A percentile compares a stretch with the other conserved stretches of the same genome.
Evolutionary conservation across 2,113 vertebrate species (phyloP).

Genomic region (Ammodytes marinus): DNA sequence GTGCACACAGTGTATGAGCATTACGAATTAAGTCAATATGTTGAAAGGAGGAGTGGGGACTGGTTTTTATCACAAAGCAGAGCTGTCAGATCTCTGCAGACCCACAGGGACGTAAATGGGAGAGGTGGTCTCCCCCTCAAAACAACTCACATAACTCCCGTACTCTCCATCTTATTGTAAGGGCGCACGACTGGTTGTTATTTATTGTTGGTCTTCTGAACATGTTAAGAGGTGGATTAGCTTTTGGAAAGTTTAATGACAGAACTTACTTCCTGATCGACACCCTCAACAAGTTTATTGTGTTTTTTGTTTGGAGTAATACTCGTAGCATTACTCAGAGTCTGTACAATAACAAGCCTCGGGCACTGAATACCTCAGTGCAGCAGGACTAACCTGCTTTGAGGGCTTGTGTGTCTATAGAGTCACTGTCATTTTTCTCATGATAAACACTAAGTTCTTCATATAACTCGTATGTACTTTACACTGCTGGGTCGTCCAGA

Average conservation of each 20-base stretch:
- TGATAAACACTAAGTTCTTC: conserved; percentile 5
- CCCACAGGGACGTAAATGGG: neutral
- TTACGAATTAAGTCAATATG: conserved; percentile 14
- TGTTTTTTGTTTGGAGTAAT: conserved; percentile 28
- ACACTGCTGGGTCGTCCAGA: neutral
- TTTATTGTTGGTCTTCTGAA: neutral
- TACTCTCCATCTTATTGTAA: neutral
- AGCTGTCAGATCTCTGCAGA: conserved; percentile 29
- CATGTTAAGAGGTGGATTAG: neutral
- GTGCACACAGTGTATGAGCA: too few relatives aligned
- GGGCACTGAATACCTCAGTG: neutral
- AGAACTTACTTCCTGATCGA: conserved; percentile 10
- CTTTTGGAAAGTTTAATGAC: neutral
- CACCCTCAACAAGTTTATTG: conserved; percentile 1
- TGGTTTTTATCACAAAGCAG: conserved; percentile 36
- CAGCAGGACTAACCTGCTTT: conserved; percentile 69
- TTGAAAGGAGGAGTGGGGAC: conserved; percentile 8
- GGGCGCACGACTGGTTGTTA: neutral
- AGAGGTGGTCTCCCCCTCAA: neutral
- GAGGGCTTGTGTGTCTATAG: neutral
- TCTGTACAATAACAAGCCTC: conserved; percentile 19
- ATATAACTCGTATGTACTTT: neutral
- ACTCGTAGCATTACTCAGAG: neutral
- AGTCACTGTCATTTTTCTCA: neutral
- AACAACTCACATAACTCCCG: neutral